Base-by-base conservation (phyloP, 2,113 vertebrate species). In the Zootoca vivipara region DNA sequence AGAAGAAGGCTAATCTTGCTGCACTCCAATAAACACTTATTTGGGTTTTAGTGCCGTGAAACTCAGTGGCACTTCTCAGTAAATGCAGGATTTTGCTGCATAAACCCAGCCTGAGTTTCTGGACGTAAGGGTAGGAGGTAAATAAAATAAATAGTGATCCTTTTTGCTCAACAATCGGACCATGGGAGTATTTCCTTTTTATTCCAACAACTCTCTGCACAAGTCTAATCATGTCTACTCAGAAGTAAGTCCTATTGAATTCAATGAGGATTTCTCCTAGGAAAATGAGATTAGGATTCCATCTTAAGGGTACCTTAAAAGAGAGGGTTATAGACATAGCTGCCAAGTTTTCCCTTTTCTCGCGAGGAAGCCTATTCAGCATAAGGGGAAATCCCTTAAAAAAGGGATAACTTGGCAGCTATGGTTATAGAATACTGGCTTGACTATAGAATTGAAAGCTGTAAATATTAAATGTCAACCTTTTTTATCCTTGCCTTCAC, bases 391-490 rank as follows among this genome's bases (percentile, higher is more conserved):
- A n/a, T n/a, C n/a, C n/a, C n/a, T n/a, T n/a, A n/a, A n/a, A n/a
- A n/a, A n/a, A n/a, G n/a, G n/a, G n/a, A n/a, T n/a, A n/a, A n/a
- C n/a, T n/a, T n/a, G n/a, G n/a, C n/a, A n/a, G n/a, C n/a, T n/a
- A n/a, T n/a, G 65, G 58, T 74, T 88, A 26, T 72, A 92, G 83
- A 89, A 56, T 58, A 80, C 18, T 84, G 38, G 75, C 67, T 86
- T 85, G 87, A 89, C 88, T 85, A 24, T 46, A 83, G 91, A 90
- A 85, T 16, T 4, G 67, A 89, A 94, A 89, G 1, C 46, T 91
- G 0, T 62, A 87, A 88, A 92, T 93, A 30, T 67, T 87, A 90
- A 15, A 72, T 38, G 58, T 46, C 82, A 38, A 9, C 65, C 46
- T 46, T 90, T 22, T 28, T 72, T 15, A 42, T 87, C 2, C 85